phyloP scores from a whole-genome alignment of 2,113 vertebrate genomes.

The Octodon degus region DNA sequence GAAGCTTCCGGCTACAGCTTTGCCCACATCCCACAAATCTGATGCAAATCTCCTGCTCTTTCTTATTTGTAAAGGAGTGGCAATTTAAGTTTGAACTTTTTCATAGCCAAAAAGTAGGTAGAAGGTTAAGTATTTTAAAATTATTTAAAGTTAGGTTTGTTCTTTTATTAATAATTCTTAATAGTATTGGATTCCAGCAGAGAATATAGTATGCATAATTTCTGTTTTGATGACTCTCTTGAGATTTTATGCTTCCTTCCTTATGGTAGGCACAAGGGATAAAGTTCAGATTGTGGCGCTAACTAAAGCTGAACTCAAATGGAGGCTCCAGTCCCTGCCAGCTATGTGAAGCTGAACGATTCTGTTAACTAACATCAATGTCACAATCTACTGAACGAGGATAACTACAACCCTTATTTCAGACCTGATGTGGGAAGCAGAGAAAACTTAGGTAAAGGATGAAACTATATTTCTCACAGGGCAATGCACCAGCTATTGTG shows the following conservation, averaged over 20 bases:
- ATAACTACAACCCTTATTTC: background rate
- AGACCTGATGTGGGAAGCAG: background rate
- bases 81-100: background rate
- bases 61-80: background rate
- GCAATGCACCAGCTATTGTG: background rate
- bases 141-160: background rate
- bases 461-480: background rate
- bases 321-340: background rate
- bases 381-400: conserved; percentile 32
- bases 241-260: background rate
- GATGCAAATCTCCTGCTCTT: background rate
- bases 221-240: conserved; percentile 38
- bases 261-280: background rate
- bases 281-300: conserved; percentile 41
- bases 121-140: background rate
- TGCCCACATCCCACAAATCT: background rate
- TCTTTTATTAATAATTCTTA: background rate
- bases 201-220: conserved; percentile 9
- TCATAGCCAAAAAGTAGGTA: background rate
- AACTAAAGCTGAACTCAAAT: conserved; percentile 9
- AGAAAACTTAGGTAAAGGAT: background rate
- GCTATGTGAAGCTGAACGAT: background rate
- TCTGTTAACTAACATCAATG: conserved; percentile 9
- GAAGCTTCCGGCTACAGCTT: background rate
- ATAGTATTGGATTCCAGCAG: background rate